Evolutionary conservation across 2,888 invertebrate species (phyloP), one percentile per base, ranked within the genome.

Genomic region (Baccha elongata): DNA sequence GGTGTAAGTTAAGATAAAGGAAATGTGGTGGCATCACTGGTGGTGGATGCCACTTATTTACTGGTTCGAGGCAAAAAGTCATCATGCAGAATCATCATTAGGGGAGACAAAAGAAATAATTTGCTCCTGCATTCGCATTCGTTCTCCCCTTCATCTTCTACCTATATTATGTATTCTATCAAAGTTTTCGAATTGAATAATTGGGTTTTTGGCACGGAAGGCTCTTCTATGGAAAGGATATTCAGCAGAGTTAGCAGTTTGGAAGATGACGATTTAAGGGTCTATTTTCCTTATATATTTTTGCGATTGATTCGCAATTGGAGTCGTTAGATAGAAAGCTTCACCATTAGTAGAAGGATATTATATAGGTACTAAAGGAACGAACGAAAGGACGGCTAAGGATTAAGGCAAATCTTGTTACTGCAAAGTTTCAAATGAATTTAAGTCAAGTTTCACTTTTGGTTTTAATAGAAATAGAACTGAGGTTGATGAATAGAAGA

Each of bases 151-250:
- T 52, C 21, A 13, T 19, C 23, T 19, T 44, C 15, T 53, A 44
- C 40, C 26, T 32, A 8, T 32, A 32, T 48, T 50, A 32, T 35
- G 35, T 40, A 50, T 58, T 15, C 35, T 73, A 52, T 42, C 23
- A 44, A 48, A 74, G 50, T 81, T 81, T 58, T 71, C 15, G 40
- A 76, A 81, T 71, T 81, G 76, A 81, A 81, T 81, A 81, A 81
- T 81, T 81, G 81, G 65, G 65, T 81, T 76, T 53, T n/a, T 40
- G 50, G 58, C 10, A 50, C 19, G 69, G 40, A n/a, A 29, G 15
- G n/a, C 17, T 17, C 11, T 7, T 23, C 32, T 7, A 26, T 46
- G 15, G 35, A 2, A 35, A 15, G 13, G 6, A 29, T 44, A 40
- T 62, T 29, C 19, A 40, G 17, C 26, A 26, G n/a, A 15, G 55